Conservation (phyloP, 2,888 invertebrate species). For the Tetheella fluctuosa region DNA sequence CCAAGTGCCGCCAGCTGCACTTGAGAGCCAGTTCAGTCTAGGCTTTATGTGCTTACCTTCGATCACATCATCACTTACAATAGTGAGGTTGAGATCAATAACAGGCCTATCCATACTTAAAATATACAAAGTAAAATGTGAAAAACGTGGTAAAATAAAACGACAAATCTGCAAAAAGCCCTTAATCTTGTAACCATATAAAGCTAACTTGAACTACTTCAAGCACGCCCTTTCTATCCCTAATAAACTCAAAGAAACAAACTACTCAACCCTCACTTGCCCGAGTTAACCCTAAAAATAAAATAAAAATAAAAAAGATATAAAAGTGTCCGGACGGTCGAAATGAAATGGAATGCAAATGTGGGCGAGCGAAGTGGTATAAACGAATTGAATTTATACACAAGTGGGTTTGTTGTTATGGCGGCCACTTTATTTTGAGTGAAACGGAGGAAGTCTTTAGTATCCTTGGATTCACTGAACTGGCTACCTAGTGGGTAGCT, state of each 20-base stretch:
- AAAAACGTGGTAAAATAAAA: too few species aligned
- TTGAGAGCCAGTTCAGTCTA: too few species aligned
- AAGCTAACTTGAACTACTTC: slow-evolving; percentile 23
- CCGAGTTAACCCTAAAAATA: slow-evolving; percentile 59
- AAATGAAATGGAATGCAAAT: slow-evolving; percentile 81
- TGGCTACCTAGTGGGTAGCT: background rate
- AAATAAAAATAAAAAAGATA: slow-evolving; percentile 72
- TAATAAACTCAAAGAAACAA: slow-evolving; percentile 63
- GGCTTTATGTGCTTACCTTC: too few species aligned
- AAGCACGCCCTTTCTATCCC: slow-evolving; percentile 34
- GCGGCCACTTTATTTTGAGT: slow-evolving; percentile 7
- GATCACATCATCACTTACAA: too few species aligned
- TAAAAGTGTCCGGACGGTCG: slow-evolving; percentile 64
- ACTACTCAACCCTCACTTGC: slow-evolving; percentile 53
- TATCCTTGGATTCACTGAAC: slow-evolving; percentile 3
- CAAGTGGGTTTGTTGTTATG: slow-evolving; percentile 30
- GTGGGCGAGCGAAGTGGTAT: slow-evolving; percentile 40
- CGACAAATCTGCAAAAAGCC: background rate
- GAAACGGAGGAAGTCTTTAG: slow-evolving; percentile 2
- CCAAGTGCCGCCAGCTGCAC: too few species aligned
- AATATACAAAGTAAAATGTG: too few species aligned
- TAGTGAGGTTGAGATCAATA: too few species aligned
- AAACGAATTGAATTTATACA: slow-evolving; percentile 43
- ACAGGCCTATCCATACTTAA: too few species aligned
- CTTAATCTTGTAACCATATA: slow-evolving; percentile 21